phyloP scores from a whole-genome alignment of 2,888 invertebrate species.

The Drosophila buzzatii region DNA sequence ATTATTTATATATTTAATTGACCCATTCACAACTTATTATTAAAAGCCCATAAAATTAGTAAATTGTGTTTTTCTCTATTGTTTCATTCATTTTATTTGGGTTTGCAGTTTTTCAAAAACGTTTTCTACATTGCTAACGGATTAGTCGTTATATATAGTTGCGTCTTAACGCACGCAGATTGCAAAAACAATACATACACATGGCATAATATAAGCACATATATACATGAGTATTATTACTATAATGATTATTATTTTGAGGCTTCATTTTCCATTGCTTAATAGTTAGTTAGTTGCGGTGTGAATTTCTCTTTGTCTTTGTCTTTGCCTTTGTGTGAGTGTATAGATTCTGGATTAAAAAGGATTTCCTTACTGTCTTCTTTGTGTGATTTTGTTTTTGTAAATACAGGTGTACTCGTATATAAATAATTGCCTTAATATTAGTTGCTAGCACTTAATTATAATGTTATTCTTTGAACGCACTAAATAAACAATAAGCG shows the following conservation, averaged over 20 bases:
- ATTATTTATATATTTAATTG: background rate
- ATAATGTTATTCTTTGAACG: conserved; percentile 38
- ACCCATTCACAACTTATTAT: background rate
- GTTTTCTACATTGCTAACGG: conserved; percentile 66
- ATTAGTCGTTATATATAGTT: conserved; percentile 57
- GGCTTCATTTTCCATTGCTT: conserved; percentile 66
- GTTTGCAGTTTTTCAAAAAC: conserved; percentile 67
- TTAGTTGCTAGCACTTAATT: conserved; percentile 44
- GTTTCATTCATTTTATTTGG: conserved; percentile 48
- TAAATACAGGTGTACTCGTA: conserved; percentile 26
- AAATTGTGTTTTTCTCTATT: conserved; percentile 51
- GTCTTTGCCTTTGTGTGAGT: background rate
- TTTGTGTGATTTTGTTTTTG: background rate
- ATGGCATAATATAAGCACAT: conserved; percentile 51
- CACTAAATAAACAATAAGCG: conserved; percentile 68
- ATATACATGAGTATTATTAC: conserved; percentile 31
- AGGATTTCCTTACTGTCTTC: conserved; percentile 23
- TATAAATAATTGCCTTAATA: conserved; percentile 48
- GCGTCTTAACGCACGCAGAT: conserved; percentile 32
- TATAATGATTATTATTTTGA: conserved; percentile 38
- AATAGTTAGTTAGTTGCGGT: conserved; percentile 53
- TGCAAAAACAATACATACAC: conserved; percentile 41
- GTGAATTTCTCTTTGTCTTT: conserved; percentile 27
- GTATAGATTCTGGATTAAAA: conserved; percentile 31
- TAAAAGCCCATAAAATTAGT: conserved; percentile 11